phyloP scores from a whole-genome alignment of 2,113 vertebrate genomes.

The Pelobates fuscus region DNA sequence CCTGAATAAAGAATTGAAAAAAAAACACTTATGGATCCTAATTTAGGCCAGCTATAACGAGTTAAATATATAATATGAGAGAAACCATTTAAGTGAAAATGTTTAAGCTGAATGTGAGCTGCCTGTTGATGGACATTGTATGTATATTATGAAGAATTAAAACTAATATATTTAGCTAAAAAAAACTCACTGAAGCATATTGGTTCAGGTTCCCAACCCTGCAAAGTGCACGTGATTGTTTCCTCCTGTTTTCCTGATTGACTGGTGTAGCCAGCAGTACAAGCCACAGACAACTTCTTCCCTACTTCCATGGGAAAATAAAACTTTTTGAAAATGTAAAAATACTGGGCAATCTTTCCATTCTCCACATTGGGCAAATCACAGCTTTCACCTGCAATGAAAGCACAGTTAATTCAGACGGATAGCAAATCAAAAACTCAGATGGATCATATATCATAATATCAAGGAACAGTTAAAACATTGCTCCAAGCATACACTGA shows the following conservation, averaged over 20 bases:
- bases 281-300: conserved; percentile 26
- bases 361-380: conserved; percentile 26
- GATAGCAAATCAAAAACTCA: neutral
- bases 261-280: conserved; percentile 34
- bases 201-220: conserved; percentile 20
- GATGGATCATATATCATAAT: neutral
- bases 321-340: conserved; percentile 42
- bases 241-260: conserved; percentile 42
- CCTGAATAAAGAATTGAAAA: too few species aligned
- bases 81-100: too few species aligned
- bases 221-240: conserved; percentile 24
- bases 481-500: too few species aligned
- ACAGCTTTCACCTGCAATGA: conserved; percentile 16
- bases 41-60: too few species aligned
- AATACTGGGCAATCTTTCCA: conserved; percentile 40
- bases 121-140: too few species aligned
- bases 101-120: too few species aligned
- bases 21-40: too few species aligned
- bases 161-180: too few species aligned
- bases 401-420: neutral
- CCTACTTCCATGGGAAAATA: conserved; percentile 47
- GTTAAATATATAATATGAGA: too few species aligned
- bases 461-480: neutral
- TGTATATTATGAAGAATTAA: too few species aligned
- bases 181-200: conserved; percentile 36